Evolutionary conservation across 92 coral and sea anemone genomes (phyloP).

Genomic region (Phenganax stokvisi): DNA sequence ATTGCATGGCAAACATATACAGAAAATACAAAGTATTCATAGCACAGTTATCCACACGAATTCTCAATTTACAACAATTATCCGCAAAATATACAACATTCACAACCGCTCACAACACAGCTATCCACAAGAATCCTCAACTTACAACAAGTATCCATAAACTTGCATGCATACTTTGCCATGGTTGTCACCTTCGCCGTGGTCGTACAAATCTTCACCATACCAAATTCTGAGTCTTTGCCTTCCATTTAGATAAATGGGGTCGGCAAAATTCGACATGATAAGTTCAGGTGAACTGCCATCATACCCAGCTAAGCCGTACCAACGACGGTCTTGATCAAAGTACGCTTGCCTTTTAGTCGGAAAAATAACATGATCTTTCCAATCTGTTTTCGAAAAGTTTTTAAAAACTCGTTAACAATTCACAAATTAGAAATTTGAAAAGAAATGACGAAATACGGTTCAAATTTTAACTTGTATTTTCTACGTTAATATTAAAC

Average conservation of each 20-base stretch:
- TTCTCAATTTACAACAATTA: slow-evolving; percentile 3
- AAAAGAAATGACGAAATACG: too few species aligned
- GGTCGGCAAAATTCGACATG: slow-evolving; percentile 28
- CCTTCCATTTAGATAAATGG: not conserved
- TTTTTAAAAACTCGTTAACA: too few species aligned
- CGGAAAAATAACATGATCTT: slow-evolving; percentile 25
- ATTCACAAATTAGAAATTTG: too few species aligned
- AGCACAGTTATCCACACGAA: not conserved
- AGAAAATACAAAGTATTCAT: too few species aligned
- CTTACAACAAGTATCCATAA: slow-evolving; percentile 34
- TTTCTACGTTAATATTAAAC: too few species aligned
- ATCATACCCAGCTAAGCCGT: slow-evolving; percentile 25
- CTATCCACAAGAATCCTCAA: not conserved
- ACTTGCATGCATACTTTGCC: slow-evolving; percentile 36
- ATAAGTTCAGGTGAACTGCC: slow-evolving; percentile 11
- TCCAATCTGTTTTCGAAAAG: slow-evolving; percentile 1
- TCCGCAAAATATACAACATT: not conserved
- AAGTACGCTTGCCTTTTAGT: not conserved
- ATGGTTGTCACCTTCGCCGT: slow-evolving; percentile 20
- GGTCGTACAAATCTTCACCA: slow-evolving; percentile 38
- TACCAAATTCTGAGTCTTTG: slow-evolving; percentile 36
- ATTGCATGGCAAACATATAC: too few species aligned
- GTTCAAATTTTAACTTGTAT: too few species aligned
- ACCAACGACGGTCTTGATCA: slow-evolving; percentile 3
- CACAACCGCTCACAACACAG: not conserved